These are phyloP conservation scores for Willowsia nigromaculata DNA, from an alignment of 2,888 invertebrate genomes.

Conservation along the genomic window DNA sequence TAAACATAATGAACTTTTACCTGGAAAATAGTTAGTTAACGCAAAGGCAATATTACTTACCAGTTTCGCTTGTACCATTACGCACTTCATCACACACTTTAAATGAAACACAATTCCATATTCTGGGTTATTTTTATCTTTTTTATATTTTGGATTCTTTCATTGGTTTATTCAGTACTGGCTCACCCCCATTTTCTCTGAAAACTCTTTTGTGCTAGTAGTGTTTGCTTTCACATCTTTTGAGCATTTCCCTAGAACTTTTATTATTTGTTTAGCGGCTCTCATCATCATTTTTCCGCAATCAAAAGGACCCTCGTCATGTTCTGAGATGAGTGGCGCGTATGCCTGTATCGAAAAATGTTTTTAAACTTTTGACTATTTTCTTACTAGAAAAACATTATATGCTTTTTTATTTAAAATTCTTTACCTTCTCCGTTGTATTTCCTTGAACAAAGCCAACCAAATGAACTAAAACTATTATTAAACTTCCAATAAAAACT, in stretches of 20 bases:
- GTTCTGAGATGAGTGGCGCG: too few relatives aligned
- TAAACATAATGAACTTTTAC: too few relatives aligned
- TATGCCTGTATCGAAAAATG: too few relatives aligned
- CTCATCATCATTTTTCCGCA: slow-evolving; percentile 73
- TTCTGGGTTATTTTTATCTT: background rate
- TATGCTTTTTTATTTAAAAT: too few relatives aligned
- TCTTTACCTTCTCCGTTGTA: slow-evolving; percentile 8
- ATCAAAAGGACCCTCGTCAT: slow-evolving; percentile 58
- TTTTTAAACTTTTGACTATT: too few relatives aligned
- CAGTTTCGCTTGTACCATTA: slow-evolving; percentile 34
- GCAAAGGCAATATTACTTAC: too few relatives aligned
- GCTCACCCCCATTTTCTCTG: slow-evolving; percentile 65
- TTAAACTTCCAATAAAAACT: background rate
- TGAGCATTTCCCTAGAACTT: slow-evolving; percentile 68
- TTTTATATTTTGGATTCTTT: too few relatives aligned
- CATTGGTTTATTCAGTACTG: too few relatives aligned
- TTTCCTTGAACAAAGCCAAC: background rate
- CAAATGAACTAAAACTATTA: background rate
- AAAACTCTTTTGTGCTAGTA: slow-evolving; percentile 47
- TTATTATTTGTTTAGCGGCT: slow-evolving; percentile 72
- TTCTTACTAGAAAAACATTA: too few relatives aligned
- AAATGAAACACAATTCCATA: background rate
- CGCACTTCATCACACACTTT: slow-evolving; percentile 71
- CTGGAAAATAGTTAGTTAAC: too few relatives aligned
- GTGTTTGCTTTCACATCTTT: slow-evolving; percentile 64